Evolutionary conservation across 2,797 vertebrate species (phyloP), one percentile per base, ranked within the genome.

Genomic region (Hafferia zeledoni): DNA sequence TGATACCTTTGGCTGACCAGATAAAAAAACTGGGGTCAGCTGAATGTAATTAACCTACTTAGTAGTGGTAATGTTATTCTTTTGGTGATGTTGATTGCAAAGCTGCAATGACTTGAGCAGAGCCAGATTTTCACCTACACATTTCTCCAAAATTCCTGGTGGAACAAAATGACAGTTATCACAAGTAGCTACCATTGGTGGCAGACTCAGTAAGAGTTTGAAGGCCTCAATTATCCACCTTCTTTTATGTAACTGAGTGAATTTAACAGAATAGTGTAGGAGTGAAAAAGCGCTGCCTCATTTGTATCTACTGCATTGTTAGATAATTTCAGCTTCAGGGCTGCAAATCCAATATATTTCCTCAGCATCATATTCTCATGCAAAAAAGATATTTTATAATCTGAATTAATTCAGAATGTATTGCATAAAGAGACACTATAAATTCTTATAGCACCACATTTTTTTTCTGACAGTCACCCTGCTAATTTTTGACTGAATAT

Each of bases 181-280:
- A 47, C 82, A 85, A 80, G 65, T 33, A 86, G 87, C 65, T 86
- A 43, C 64, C 41, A 31, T 44, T 75, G 72, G 74, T 97, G 91
- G 64, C 82, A 95, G 92, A 79, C 89, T 83, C 18, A 30, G 72
- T 55, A 69, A 67, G n/a, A 74, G 41, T 84, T 60, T 96, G 85
- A 94, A 92, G 91, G 79, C 74, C 75, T 96, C 91, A 96, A 83
- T 96, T 94, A 93, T 94, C 90, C 90, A 87, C 84, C 81, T 96
- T 96, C 95, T 96, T 94, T 96, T 96, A 95, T 84, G 80, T 95
- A 94, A 94, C 82, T 35, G 67, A 78, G 86, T 61, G 82, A 93
- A 61, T 83, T 95, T 74, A 89, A 76, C 91, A 52, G 88, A 88
- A 72, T 72, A 92, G 80, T 0, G 87, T 96, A 68, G 93, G 91